Conservation (phyloP, 2,113 vertebrate species). For the Leptodactylus fuscus region DNA sequence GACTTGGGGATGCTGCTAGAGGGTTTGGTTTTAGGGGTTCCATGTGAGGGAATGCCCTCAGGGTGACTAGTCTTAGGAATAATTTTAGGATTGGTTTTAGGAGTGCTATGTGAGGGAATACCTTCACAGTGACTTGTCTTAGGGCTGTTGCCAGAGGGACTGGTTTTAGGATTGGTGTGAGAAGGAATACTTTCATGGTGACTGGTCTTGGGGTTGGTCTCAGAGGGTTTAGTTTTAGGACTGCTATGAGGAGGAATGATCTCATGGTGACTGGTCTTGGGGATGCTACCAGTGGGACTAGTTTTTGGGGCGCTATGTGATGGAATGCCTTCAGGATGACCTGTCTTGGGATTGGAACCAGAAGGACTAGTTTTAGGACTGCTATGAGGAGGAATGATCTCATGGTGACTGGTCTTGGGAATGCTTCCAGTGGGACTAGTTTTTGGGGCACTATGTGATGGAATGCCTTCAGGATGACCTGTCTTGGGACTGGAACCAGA, state of each 20-base stretch:
- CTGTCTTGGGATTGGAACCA: conserved; percentile 25
- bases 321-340: neutral
- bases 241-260: conserved; percentile 53
- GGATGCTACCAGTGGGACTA: neutral
- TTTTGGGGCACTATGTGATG: neutral
- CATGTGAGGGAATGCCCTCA: too few relatives aligned
- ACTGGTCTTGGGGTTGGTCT: neutral
- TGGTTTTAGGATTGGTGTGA: neutral
- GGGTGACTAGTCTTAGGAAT: too few relatives aligned
- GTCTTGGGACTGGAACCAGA: neutral
- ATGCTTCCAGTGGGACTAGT: neutral
- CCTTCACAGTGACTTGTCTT: conserved; percentile 19
- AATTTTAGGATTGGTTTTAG: conserved; percentile 51
- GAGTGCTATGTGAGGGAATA: conserved; percentile 55
- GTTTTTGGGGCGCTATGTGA: conserved; percentile 61
- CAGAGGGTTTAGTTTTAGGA: too few relatives aligned
- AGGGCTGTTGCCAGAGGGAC: neutral
- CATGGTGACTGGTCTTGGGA: neutral
- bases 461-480: neutral
- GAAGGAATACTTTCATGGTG: neutral
- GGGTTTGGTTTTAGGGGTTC: too few relatives aligned
- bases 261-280: neutral
- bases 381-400: neutral
- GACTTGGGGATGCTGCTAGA: too few relatives aligned
- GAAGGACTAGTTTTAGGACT: conserved; percentile 12